Conservation (phyloP, 2,797 vertebrate genomes). For the Myotis daubentonii region DNA sequence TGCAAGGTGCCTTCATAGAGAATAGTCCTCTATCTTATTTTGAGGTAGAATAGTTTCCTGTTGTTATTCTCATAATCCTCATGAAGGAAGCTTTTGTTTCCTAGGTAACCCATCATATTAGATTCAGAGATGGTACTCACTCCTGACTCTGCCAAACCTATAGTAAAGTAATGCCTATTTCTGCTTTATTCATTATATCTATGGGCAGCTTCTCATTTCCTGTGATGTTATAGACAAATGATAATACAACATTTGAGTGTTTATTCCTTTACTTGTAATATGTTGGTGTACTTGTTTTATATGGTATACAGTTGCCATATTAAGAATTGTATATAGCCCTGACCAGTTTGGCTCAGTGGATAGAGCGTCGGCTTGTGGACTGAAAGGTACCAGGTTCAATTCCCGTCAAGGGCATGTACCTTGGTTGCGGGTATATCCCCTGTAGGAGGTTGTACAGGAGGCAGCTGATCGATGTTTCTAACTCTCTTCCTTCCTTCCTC, state of each 20-base stretch:
- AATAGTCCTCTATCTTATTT: neutral
- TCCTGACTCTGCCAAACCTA: neutral
- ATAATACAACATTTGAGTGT: neutral
- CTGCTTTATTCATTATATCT: neutral
- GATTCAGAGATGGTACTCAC: neutral
- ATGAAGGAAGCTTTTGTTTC: neutral
- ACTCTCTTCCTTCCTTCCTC: no score
- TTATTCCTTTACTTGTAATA: constrained; percentile 18
- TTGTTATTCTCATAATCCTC: neutral
- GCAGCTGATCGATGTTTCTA: no score
- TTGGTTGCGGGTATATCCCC: no score
- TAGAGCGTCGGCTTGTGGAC: no score
- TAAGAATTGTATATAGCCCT: neutral
- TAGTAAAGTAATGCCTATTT: neutral
- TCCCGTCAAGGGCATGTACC: no score
- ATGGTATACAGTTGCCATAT: neutral
- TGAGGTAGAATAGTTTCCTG: neutral
- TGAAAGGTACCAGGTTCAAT: no score
- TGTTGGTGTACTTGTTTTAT: neutral
- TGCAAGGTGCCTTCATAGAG: neutral
- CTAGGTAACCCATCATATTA: neutral
- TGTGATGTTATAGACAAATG: constrained; percentile 1
- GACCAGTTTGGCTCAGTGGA: no score
- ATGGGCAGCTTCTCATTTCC: constrained; percentile 20
- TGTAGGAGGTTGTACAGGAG: no score